Base-by-base conservation (phyloP, 2,797 vertebrate genomes). In the Thamnophis elegans region DNA sequence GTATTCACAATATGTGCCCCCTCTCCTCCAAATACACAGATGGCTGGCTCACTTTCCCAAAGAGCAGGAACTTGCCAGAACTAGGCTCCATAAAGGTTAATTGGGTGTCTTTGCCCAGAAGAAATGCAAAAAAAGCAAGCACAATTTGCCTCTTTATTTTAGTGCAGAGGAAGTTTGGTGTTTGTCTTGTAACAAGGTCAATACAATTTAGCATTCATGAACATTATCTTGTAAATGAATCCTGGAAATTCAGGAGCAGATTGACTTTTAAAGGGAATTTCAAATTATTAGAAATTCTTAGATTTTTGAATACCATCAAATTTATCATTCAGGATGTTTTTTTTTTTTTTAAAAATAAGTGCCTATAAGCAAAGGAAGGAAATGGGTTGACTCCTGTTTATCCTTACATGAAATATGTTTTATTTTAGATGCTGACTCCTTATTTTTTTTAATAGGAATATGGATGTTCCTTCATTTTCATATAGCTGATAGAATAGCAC, bases 21-120 rank as follows among this genome's bases (percentile, higher is more conserved):
- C 47, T 42, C 42, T 13, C 13, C 36, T 18, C 55, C 55, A 32
- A 88, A 93, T 85, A 93, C 89, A 93, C 86, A 93, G 92, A 89
- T 93, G 92, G 96, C 90, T 96, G 95, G 95, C 95, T 97, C 94
- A 95, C 94, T 97, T 97, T 97, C 96, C 95, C 95, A 96, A 96
- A 96, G 95, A 96, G 94, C 96, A 94, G 92, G 96, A 96, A 96
- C 94, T 94, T 96, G 95, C 94, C 95, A 95, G 93, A 95, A 94
- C 78, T 92, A 95, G 94, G 96, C 90, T 93, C 91, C 94, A 62
- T 89, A 95, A 73, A 91, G 97, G 96, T 96, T 97, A 97, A 97
- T 97, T 97, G 95, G 95, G 95, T 97, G 94, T 95, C 95, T 94
- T 96, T 96, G 96, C 96, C 96, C 95, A 96, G 95, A 90, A 95